Evolutionary conservation across 2,113 vertebrate genomes (phyloP).

Genomic region (Prunella himalayana): DNA sequence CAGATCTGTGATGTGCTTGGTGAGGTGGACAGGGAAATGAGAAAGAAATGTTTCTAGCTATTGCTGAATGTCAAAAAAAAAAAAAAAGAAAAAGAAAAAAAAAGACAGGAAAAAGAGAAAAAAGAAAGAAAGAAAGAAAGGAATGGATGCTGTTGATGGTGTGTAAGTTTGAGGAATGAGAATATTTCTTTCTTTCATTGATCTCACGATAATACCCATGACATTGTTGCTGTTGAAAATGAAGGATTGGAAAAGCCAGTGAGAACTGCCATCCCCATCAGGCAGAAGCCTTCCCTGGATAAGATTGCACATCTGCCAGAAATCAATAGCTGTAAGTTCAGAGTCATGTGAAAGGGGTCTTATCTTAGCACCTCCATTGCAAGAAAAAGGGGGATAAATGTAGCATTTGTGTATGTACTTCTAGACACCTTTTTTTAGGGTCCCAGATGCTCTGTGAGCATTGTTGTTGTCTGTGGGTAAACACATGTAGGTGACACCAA

Average conservation of each 20-base stretch:
- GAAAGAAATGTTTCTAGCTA: slow-evolving; percentile 25
- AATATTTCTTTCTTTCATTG: slow-evolving; percentile 42
- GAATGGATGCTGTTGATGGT: neutral
- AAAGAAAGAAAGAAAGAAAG: neutral
- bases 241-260: neutral
- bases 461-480: neutral
- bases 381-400: neutral
- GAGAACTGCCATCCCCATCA: neutral
- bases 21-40: slow-evolving; percentile 17
- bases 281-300: neutral
- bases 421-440: rapidly evolving
- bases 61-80: neutral
- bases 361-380: neutral
- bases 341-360: neutral
- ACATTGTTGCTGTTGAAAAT: slow-evolving; percentile 23
- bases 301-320: neutral
- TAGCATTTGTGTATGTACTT: neutral
- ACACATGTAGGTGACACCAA: neutral
- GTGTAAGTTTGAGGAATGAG: slow-evolving; percentile 18
- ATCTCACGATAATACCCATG: neutral
- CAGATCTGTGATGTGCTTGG: neutral
- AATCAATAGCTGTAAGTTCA: neutral
- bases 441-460: neutral
- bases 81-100: neutral
- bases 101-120: neutral